Evolutionary conservation across 1,140 invertebrate species (phyloP).

Genomic region (Drosophila parabipectinata): DNA sequence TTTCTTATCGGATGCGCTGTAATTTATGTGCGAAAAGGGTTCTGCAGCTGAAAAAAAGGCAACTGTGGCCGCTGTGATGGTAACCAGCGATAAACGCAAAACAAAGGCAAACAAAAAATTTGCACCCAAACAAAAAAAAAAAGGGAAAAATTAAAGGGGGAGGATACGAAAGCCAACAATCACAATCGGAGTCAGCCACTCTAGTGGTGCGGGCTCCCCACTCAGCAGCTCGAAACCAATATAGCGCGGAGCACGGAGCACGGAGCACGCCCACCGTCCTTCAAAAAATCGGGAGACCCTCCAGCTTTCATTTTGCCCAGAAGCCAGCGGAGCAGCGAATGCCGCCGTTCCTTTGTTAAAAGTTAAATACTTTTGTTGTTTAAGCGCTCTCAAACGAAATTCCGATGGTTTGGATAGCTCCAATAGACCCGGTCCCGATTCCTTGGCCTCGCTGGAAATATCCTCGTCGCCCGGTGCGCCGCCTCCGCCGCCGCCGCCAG

Average conservation of each 20-base stretch:
- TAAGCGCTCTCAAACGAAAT: slow-evolving; percentile 83
- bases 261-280: slow-evolving; percentile 12
- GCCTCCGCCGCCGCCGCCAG: slow-evolving; percentile 27
- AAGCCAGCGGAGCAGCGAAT: slow-evolving; percentile 54
- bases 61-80: slow-evolving; percentile 75
- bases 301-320: slow-evolving; percentile 3
- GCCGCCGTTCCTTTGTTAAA: slow-evolving; percentile 71
- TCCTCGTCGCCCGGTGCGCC: slow-evolving; percentile 57
- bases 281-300: neutral
- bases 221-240: slow-evolving; percentile 60
- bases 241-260: slow-evolving; percentile 63
- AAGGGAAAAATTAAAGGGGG: slow-evolving; percentile 8
- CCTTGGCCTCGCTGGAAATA: slow-evolving; percentile 69
- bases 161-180: slow-evolving; percentile 38
- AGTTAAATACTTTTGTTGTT: slow-evolving; percentile 84
- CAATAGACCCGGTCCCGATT: slow-evolving; percentile 77
- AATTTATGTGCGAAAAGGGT: slow-evolving; percentile 84
- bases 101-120: slow-evolving; percentile 78
- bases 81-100: slow-evolving; percentile 79
- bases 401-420: slow-evolving; percentile 83
- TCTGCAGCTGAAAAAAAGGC: slow-evolving; percentile 64
- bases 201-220: slow-evolving; percentile 3
- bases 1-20: slow-evolving; percentile 83
- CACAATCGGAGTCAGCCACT: slow-evolving; percentile 47
- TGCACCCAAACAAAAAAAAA: slow-evolving; percentile 40